phyloP scores from a whole-genome alignment of 2,888 invertebrate genomes.

The Cephus rjabovi region DNA sequence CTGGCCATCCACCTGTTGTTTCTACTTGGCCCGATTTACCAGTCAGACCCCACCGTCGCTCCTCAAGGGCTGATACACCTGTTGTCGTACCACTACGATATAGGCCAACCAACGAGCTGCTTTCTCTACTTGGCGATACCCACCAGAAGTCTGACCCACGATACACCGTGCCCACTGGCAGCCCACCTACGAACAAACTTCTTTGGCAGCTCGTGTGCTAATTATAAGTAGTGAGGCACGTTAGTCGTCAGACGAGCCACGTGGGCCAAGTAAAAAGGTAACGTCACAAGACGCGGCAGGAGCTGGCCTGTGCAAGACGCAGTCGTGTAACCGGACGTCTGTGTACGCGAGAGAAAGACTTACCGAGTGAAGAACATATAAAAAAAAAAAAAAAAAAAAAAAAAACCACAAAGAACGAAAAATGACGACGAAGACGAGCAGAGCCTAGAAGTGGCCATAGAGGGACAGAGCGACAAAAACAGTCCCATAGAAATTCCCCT shows the following conservation, averaged over 20 bases:
- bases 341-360: slow-evolving; percentile 21
- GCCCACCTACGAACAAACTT: no score
- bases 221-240: neutral
- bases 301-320: neutral
- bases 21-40: slow-evolving; percentile 40
- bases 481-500: slow-evolving; percentile 35
- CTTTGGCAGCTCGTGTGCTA: neutral
- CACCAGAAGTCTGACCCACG: neutral
- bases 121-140: neutral
- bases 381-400: no score
- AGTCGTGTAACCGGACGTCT: slow-evolving; percentile 13
- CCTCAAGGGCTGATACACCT: neutral
- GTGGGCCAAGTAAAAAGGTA: neutral
- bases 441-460: slow-evolving; percentile 43
- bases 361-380: no score
- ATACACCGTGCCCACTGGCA: neutral
- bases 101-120: neutral
- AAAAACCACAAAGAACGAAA: slow-evolving; percentile 13
- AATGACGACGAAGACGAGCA: slow-evolving; percentile 13
- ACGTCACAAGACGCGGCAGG: neutral
- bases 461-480: slow-evolving; percentile 43
- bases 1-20: slow-evolving; percentile 54
- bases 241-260: neutral
- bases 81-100: neutral
- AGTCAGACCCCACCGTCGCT: slow-evolving; percentile 3